A percentile compares a stretch with the other conserved stretches of the same genome.
These are phyloP conservation scores for Bergia puertoricense DNA, from an alignment of 92 coral and sea anemone species.

Conservation along the genomic window DNA sequence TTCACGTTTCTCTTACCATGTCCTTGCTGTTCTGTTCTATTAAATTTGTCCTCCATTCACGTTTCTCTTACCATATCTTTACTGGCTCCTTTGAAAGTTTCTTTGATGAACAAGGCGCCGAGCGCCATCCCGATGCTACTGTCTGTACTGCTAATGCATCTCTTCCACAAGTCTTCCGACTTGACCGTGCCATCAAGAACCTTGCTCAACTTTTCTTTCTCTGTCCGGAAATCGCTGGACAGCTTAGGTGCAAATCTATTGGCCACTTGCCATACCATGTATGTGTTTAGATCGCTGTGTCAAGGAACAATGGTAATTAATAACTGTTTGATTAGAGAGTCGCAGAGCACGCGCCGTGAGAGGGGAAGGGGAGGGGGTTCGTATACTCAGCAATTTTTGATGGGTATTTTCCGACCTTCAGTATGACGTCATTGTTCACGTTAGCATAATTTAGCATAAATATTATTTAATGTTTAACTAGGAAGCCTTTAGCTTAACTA, in stretches of 20 bases:
- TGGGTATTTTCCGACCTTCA: too few species aligned
- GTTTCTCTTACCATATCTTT: slow-evolving; percentile 55
- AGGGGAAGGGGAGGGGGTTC: too few species aligned
- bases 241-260: slow-evolving; percentile 52
- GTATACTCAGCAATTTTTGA: too few species aligned
- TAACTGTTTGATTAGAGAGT: too few species aligned
- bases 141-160: slow-evolving; percentile 69
- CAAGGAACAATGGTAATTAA: neutral
- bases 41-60: too few species aligned
- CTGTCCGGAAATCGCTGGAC: slow-evolving; percentile 68
- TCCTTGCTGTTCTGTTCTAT: neutral
- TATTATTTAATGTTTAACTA: too few species aligned
- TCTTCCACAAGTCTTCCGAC: slow-evolving; percentile 78
- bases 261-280: slow-evolving; percentile 88
- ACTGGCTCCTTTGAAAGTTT: slow-evolving; percentile 78
- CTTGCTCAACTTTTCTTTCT: slow-evolving; percentile 52
- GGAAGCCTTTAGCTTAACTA: too few species aligned
- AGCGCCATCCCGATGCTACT: slow-evolving; percentile 82
- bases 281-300: slow-evolving; percentile 66
- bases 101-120: slow-evolving; percentile 68
- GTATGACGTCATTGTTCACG: too few species aligned
- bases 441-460: too few species aligned
- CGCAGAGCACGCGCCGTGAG: too few species aligned
- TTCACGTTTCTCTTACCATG: neutral
- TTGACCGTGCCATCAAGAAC: slow-evolving; percentile 67